Evolutionary conservation across 2,888 invertebrate genomes (phyloP), one percentile per base, ranked within the genome.

Genomic region (Scaptomyza caliginosa): DNA sequence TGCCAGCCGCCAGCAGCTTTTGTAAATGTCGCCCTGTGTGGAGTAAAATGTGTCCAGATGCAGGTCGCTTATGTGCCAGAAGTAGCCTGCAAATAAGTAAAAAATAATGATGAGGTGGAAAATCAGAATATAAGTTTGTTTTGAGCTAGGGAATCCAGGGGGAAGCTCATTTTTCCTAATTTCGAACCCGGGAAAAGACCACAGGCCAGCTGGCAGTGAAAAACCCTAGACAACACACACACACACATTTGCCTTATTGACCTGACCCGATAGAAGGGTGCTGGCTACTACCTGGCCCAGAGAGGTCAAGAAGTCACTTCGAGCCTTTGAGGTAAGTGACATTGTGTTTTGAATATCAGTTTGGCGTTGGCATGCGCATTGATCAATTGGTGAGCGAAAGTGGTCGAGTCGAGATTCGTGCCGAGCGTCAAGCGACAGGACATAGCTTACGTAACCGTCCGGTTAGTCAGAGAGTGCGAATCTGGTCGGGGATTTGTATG

Each of bases 21-120:
- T 62, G 56, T 85, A 85, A 4, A 85, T 62, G 26, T 96, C 95
- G 60, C 96, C 96, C 83, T 94, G 94, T 54, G 94, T 93, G 78
- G 95, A 95, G 91, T 96, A 97, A 83, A 95, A 94, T 5, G 95
- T 94, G 90, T 98, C 97, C 92, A 96, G 96, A 92, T 98, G 98
- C 84, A 98, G 94, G 92, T 98, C 98, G 75, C 97, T 97, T 89
- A 98, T 96, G 92, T 98, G 98, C 98, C 98, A 98, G 92, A 98
- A 98, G 91, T 96, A 96, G 84, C 97, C 98, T 98, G 94, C 2
- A 95, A 95, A 45, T 3, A 6, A 13, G n/a, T n/a, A n/a, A 1
- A 3, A 34, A 34, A 8, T 16, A 46, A 19, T 10, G 2, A 1
- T 13, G 6, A 34, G 28, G 24, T 8, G 34, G 28, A 43, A 48